phyloP scores from a whole-genome alignment of 2,888 invertebrate genomes.

The Leptopilina syphax region DNA sequence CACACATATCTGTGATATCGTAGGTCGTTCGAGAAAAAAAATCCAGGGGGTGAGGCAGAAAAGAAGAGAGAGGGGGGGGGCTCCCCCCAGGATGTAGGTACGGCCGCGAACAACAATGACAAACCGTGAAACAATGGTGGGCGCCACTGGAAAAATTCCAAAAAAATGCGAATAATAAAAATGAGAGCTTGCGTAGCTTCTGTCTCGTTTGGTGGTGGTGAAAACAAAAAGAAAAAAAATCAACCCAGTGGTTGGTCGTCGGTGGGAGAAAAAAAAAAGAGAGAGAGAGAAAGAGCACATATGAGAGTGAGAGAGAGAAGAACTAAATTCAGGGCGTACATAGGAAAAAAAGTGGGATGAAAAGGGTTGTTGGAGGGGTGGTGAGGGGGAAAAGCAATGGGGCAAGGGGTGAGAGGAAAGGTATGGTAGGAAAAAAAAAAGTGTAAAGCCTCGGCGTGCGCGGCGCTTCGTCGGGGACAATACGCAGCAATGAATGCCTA shows the following conservation, averaged over 20 bases:
- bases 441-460: constrained; percentile 73
- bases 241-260: constrained; percentile 51
- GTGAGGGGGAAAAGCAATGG: constrained; percentile 62
- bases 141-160: constrained; percentile 77
- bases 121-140: constrained; percentile 76
- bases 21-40: constrained; percentile 23
- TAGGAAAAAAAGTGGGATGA: not conserved
- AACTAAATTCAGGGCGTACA: constrained; percentile 53
- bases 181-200: constrained; percentile 69
- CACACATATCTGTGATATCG: constrained; percentile 18
- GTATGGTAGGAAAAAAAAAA: constrained; percentile 64
- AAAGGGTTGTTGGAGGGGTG: constrained; percentile 44
- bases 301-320: not conserved
- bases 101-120: constrained; percentile 73
- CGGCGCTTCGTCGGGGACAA: constrained; percentile 75
- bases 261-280: constrained; percentile 21
- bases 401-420: constrained; percentile 57
- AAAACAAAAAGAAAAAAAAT: constrained; percentile 49
- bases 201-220: constrained; percentile 55
- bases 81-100: constrained; percentile 67
- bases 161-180: constrained; percentile 76
- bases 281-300: not conserved
- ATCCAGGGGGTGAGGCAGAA: constrained; percentile 30
- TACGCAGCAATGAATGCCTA: constrained; percentile 76
- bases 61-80: not conserved